These are phyloP conservation scores for Forpus xanthops DNA, from an alignment of 2,797 vertebrate genomes.

Conservation along the genomic window DNA sequence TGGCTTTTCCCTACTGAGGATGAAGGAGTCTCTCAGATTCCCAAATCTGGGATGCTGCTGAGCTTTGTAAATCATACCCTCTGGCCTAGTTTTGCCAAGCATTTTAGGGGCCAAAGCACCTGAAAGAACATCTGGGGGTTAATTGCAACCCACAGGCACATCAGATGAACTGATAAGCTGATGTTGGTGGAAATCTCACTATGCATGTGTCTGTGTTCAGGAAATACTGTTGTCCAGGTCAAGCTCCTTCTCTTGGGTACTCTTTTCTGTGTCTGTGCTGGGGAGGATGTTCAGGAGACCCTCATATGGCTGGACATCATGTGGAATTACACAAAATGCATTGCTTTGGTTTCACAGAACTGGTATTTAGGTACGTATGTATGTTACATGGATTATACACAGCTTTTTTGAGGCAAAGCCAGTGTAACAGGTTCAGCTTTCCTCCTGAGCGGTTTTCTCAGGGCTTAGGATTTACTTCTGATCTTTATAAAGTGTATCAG, in stretches of 20 bases:
- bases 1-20: background rate
- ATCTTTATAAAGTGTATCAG: background rate
- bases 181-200: background rate
- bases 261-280: fast-evolving
- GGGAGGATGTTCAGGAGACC: background rate
- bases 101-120: background rate
- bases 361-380: background rate
- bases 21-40: background rate
- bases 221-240: background rate
- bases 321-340: background rate
- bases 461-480: background rate
- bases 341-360: background rate
- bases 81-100: background rate
- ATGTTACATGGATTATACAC: background rate
- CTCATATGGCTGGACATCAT: fast-evolving
- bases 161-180: background rate
- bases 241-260: background rate
- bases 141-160: background rate
- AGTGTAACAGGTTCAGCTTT: background rate
- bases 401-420: background rate
- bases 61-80: background rate
- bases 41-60: background rate
- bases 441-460: background rate
- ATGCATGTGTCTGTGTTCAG: background rate
- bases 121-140: background rate